A percentile compares a stretch with the other conserved stretches of the same genome.
phyloP scores from a whole-genome alignment of 2,797 vertebrate species.

The Stomatorhinus walkeri region DNA sequence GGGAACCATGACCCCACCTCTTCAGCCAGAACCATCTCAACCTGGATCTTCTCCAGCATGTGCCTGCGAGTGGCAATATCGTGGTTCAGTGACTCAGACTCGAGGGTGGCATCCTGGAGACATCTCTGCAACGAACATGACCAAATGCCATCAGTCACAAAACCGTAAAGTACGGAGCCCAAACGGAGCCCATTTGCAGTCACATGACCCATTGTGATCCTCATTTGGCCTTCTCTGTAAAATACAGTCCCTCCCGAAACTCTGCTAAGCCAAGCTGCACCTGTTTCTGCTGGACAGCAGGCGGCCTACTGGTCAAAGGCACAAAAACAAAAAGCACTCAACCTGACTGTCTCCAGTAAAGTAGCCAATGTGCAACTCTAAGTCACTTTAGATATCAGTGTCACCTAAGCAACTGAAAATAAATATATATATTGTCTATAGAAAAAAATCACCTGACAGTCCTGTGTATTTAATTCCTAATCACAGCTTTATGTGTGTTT shows the following conservation, averaged over 20 bases:
- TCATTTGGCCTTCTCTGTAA: neutral
- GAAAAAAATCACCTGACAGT: neutral
- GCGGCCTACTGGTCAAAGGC: neutral
- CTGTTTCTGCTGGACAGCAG: neutral
- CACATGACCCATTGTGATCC: neutral
- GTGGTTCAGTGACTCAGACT: slow-evolving; percentile 41
- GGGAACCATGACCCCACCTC: slow-evolving; percentile 46
- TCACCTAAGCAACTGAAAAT: neutral
- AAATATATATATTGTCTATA: neutral
- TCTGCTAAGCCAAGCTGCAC: neutral
- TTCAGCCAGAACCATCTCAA: slow-evolving; percentile 50
- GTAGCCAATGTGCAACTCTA: neutral
- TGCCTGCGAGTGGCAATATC: slow-evolving; percentile 50
- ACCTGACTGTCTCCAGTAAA: neutral
- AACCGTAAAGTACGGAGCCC: neutral
- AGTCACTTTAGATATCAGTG: neutral
- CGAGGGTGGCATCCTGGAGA: slow-evolving; percentile 45
- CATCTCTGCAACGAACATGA: slow-evolving; percentile 51
- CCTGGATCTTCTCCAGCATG: slow-evolving; percentile 55
- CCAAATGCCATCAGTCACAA: neutral
- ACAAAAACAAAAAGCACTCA: neutral
- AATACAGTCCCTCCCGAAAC: neutral
- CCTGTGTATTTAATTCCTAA: neutral
- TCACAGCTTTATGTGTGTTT: neutral
- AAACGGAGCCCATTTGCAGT: neutral